Conservation (phyloP, 2,113 vertebrate genomes). For the Neotragus moschatus region DNA sequence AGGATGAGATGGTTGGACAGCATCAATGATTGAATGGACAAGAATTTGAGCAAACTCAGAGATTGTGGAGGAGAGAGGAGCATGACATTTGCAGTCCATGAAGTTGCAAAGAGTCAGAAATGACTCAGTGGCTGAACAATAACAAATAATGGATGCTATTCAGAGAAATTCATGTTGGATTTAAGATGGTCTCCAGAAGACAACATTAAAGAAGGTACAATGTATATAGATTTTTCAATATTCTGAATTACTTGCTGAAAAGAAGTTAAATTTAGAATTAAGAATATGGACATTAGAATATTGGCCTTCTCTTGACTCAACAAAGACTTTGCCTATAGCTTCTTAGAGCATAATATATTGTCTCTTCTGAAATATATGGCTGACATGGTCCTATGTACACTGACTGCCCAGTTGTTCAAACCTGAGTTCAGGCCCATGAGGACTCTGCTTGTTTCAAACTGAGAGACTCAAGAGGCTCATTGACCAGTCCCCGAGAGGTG, state of each 20-base stretch:
- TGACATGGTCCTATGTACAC: not conserved
- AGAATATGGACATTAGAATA: not conserved
- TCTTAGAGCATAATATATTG: not conserved
- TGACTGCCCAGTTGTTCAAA: not conserved
- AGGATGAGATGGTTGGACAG: too few species aligned
- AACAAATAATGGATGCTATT: not conserved
- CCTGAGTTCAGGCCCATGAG: not conserved
- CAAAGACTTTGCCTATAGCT: not conserved
- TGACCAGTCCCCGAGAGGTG: not conserved
- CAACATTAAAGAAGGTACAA: not conserved
- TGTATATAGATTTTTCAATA: not conserved
- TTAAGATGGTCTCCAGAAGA: not conserved
- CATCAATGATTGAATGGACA: too few species aligned
- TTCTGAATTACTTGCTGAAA: not conserved
- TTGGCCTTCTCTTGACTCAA: not conserved
- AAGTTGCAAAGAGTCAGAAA: not conserved
- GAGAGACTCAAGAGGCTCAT: not conserved
- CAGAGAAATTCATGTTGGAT: not conserved
- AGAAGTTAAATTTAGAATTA: conserved; percentile 9
- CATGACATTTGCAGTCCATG: not conserved
- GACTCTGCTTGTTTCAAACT: not conserved
- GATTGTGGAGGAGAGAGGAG: too few species aligned
- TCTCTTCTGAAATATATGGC: not conserved
- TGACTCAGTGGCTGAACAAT: not conserved
- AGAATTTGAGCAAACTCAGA: too few species aligned